Evolutionary conservation across 2,113 vertebrate species (phyloP).

Genomic region (Chionomys nivalis): DNA sequence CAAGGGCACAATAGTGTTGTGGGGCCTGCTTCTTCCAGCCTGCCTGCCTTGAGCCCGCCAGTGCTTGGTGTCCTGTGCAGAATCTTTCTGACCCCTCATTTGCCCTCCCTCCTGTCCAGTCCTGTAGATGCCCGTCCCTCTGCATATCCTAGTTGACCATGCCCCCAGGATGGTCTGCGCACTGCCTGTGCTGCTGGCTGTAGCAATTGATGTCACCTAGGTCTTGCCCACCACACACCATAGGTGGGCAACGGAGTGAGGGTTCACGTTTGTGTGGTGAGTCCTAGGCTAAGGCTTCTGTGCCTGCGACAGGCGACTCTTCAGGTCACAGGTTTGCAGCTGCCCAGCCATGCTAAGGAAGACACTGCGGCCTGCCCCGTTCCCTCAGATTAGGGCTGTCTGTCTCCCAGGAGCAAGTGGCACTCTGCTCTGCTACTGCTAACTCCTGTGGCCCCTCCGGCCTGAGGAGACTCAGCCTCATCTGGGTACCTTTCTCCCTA

Average conservation of each 20-base stretch:
- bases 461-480: neutral
- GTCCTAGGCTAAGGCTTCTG: neutral
- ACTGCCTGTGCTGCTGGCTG: neutral
- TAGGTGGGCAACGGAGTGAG: too few species aligned
- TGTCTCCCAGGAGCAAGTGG: neutral
- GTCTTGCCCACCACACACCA: neutral
- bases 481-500: neutral
- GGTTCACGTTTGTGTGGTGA: neutral
- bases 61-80: neutral
- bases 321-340: neutral
- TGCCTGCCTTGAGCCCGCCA: neutral
- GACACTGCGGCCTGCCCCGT: neutral
- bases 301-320: neutral
- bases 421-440: neutral
- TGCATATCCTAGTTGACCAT: neutral
- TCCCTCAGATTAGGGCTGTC: neutral
- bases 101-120: neutral
- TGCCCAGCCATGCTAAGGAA: neutral
- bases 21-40: neutral
- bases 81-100: neutral
- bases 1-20: too few species aligned
- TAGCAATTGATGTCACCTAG: neutral
- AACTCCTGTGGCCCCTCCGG: neutral
- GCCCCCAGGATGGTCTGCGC: accelerated
- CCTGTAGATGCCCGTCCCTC: neutral